Evolutionary conservation across 1,140 invertebrate genomes (phyloP).

Genomic region (Tetragnatha versicolor): DNA sequence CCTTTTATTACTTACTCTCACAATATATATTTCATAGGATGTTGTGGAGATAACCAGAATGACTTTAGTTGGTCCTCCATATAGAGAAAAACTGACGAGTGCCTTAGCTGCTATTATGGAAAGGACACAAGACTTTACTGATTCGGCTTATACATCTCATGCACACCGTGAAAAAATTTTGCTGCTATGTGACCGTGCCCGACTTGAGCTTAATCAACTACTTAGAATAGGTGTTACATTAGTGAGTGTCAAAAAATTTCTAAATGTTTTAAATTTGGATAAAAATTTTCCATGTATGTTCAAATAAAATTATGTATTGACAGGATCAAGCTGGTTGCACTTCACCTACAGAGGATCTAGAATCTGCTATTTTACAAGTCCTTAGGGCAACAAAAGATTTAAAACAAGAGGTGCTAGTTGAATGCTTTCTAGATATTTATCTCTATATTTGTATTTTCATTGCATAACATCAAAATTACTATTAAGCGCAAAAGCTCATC

Average conservation of each 20-base stretch:
- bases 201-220: slow-evolving; percentile 84
- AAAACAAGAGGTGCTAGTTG: slow-evolving; percentile 75
- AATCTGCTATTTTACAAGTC: slow-evolving; percentile 77
- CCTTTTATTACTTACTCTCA: not conserved
- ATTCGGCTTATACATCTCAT: slow-evolving; percentile 97
- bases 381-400: slow-evolving; percentile 77
- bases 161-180: slow-evolving; percentile 95
- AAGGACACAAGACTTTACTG: slow-evolving; percentile 94
- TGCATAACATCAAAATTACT: too few species aligned
- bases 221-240: slow-evolving; percentile 82
- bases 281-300: not conserved
- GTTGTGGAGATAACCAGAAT: slow-evolving; percentile 82
- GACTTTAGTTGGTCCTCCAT: slow-evolving; percentile 70
- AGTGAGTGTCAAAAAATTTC: slow-evolving; percentile 68
- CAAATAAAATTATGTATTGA: not conserved
- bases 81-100: slow-evolving; percentile 77
- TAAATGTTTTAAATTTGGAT: not conserved
- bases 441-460: too few species aligned
- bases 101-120: slow-evolving; percentile 91
- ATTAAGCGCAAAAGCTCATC: too few species aligned
- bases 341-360: slow-evolving; percentile 72
- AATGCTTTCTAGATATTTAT: too few species aligned
- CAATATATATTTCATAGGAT: slow-evolving; percentile 65
- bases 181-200: slow-evolving; percentile 83
- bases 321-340: slow-evolving; percentile 67